Evolutionary conservation across 30 jellyfish, hydroid and myxozoan species (phyloP).

Genomic region (Catostylus mosaicus): DNA sequence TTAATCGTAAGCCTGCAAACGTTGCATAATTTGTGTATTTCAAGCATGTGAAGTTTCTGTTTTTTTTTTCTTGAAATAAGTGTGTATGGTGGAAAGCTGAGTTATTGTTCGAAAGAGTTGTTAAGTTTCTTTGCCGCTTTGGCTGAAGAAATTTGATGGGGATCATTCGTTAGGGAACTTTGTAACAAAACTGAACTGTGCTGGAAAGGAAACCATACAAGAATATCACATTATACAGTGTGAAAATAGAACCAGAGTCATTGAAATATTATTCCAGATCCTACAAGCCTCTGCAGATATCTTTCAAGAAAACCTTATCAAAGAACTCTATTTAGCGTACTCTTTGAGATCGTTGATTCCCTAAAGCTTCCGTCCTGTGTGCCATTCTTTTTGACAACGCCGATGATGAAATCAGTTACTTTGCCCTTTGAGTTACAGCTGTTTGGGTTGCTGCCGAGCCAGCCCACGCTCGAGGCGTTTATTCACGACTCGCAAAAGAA

Average conservation of each 20-base stretch:
- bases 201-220: not conserved
- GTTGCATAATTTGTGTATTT: not conserved
- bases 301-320: not conserved
- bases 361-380: not conserved
- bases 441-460: slow-evolving; percentile 61
- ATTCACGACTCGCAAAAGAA: not conserved
- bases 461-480: slow-evolving; percentile 34
- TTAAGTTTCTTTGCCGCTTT: no score
- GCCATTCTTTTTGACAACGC: not conserved
- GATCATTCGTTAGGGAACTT: not conserved
- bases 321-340: not conserved
- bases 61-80: not conserved
- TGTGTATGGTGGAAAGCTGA: not conserved
- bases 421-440: slow-evolving; percentile 75
- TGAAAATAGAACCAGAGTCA: not conserved
- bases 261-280: no score
- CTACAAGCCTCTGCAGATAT: not conserved
- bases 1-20: not conserved
- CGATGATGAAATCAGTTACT: slow-evolving; percentile 17
- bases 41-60: not conserved
- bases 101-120: no score
- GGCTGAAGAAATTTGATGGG: no score
- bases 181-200: not conserved
- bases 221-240: not conserved
- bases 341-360: not conserved